Base-by-base conservation (phyloP, 2,113 vertebrate genomes). In the Cichladusa arquata region DNA sequence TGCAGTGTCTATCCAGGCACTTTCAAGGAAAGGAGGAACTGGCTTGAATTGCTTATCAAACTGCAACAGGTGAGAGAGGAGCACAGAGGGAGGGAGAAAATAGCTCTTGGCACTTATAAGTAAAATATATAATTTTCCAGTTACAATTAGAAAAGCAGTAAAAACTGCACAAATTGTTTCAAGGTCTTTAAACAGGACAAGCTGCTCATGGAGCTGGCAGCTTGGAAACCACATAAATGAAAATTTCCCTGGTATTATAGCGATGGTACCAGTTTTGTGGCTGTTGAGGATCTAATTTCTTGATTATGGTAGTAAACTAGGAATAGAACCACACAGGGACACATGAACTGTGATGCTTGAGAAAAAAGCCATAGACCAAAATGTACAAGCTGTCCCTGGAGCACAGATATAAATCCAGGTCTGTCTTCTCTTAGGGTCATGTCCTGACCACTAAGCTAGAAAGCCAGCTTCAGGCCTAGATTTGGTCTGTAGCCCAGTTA, bases 291-390 rank as follows among this genome's bases (percentile, higher is more conserved):
- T 78, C 29, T 64, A 64, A 77, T 86, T 92, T 93, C 86, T 79
- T 81, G 77, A 84, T 64, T 44, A 76, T 33, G 14, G 78, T 65
- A 89, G 36, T 53, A 93, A 78, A 73, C 50, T 47, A 90, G 88
- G 78, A 85, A 53, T 90, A 88, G 88, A 90, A 88, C 14, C 57
- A 89, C 53, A 87, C 8, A 85, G 70, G 66, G 66, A 72, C 7
- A 53, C 11, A 48, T 15, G 13, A 13, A 61, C 26, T n/a, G 51
- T 51, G 65, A 67, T 74, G 14, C 78, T 29, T 78, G 26, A 16
- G 67, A 86, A 79, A 56, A 80, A n/a, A 70, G 56, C 51, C 90
- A 92, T 17, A 47, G 93, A 91, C 38, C 86, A 90, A 87, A 91
- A 87, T 48, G 28, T 54, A 67, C 56, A 78, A 51, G n/a, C 12